Evolutionary conservation across 2,797 vertebrate species (phyloP), one percentile per base, ranked within the genome.

Genomic region (Geotrypetes seraphini): DNA sequence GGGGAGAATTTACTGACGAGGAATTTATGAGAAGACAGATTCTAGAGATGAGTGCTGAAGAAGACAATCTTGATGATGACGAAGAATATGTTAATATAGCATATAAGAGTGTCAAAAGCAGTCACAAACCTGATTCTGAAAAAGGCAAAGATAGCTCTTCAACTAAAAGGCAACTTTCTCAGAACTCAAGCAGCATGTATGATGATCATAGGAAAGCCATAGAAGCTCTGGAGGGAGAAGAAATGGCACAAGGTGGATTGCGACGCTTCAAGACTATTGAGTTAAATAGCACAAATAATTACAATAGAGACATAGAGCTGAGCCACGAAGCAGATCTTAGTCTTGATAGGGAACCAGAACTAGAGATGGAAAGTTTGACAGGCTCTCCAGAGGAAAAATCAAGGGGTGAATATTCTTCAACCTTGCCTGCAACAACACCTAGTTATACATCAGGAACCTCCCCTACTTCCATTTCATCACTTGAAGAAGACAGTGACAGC

Each of bases 281-380:
- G 48, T 69, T 99, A 47, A 99, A 99, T 66, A 97, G 91, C 61
- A 95, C 94, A 0, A 93, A 88, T 12, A 83, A 86, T 56, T 99
- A 89, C 1, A 69, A 83, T 44, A 83, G 87, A 28, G 94, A 96
- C 26, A 86, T 91, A 61, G 96, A 96, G 59, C 76, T 92, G 35
- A 78, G 78, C 44, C 83, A 84, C 43, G 91, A 92, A 39, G 73
- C 84, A 7, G 93, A 97, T 19, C 43, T 92, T 31, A 74, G 77
- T 50, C 72, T 94, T 48, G 95, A 98, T 52, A 71, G 92, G 44
- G 96, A 99, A 56, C 96, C 96, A 0, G 96, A 99, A 69, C 74
- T 99, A 28, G 96, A 99, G 71, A 99, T 99, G 96, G 96, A 99
- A 63, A 99, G 96, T 65, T 70, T 99, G 33, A 99, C 94, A 0